These are phyloP conservation scores for Champsocephalus gunnari DNA, from an alignment of 2,797 vertebrate species.

Conservation along the genomic window DNA sequence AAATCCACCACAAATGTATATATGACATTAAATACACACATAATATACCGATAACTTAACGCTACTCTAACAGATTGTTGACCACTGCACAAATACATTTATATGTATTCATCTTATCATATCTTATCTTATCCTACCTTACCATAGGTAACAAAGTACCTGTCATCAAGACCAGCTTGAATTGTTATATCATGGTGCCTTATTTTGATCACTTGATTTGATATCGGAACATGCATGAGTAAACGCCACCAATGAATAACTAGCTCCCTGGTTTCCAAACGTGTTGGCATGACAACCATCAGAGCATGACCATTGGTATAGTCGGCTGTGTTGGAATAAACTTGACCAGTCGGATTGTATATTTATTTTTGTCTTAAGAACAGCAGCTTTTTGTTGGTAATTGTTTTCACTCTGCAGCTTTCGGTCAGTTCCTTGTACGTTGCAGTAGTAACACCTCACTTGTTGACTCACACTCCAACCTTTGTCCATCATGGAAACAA, in stretches of 20 bases:
- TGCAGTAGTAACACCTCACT: neutral
- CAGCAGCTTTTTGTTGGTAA: neutral
- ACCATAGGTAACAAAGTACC: neutral
- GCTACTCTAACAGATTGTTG: too few species aligned
- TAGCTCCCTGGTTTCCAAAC: constrained; percentile 44
- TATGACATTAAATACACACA: too few species aligned
- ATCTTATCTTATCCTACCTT: too few species aligned
- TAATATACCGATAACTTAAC: neutral
- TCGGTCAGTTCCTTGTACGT: neutral
- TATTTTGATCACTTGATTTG: constrained; percentile 6
- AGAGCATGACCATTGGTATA: constrained; percentile 48
- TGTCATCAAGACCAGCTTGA: neutral
- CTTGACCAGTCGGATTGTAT: constrained; percentile 33
- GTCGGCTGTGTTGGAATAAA: constrained; percentile 41
- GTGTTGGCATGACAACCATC: constrained; percentile 64
- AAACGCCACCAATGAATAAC: constrained; percentile 57
- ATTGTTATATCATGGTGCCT: neutral
- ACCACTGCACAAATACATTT: too few species aligned
- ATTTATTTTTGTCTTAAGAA: constrained; percentile 19
- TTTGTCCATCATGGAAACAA: constrained; percentile 4
- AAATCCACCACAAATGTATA: neutral
- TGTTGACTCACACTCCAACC: neutral
- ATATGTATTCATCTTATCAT: too few species aligned
- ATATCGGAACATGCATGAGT: neutral
- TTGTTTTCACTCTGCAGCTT: neutral